Percentiles rank a stretch among this genome's conserved stretches.
These are phyloP conservation scores for Poeciliopsis retropinna DNA, from an alignment of 2,113 vertebrate genomes.

Conservation along the genomic window DNA sequence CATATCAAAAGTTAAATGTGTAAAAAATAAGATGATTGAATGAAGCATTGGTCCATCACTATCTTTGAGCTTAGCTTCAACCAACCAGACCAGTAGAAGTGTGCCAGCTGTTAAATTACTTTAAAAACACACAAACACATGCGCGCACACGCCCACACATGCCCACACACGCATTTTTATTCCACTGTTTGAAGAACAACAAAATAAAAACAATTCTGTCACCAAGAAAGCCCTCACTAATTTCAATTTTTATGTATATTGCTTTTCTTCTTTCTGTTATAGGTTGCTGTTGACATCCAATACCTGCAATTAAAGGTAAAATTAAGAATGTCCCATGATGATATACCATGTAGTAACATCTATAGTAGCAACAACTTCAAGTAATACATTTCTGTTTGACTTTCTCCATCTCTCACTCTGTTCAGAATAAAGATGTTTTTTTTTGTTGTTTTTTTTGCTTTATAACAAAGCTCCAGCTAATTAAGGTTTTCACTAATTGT, in stretches of 20 bases:
- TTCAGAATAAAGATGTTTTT: background rate
- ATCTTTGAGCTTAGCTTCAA: background rate
- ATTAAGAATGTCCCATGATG: background rate
- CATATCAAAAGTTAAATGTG: background rate
- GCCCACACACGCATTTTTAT: too few relatives aligned
- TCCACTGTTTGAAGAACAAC: background rate
- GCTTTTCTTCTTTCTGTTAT: too few relatives aligned
- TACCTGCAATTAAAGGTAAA: background rate
- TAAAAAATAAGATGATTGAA: background rate
- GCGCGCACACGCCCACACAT: rapidly evolving
- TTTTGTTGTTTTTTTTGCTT: background rate
- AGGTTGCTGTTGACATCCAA: background rate
- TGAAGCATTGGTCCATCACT: background rate
- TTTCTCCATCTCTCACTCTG: background rate
- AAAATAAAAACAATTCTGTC: background rate
- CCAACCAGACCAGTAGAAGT: background rate
- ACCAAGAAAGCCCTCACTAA: background rate
- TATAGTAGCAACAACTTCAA: background rate
- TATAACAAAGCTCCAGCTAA: background rate
- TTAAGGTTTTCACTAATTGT: background rate
- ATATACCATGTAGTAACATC: background rate
- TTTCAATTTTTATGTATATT: background rate
- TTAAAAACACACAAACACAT: background rate
- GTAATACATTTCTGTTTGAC: background rate
- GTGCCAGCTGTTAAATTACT: background rate